Evolutionary conservation across 2,888 invertebrate genomes (phyloP), one percentile per base, ranked within the genome.

Genomic region (Nysson spinosus): DNA sequence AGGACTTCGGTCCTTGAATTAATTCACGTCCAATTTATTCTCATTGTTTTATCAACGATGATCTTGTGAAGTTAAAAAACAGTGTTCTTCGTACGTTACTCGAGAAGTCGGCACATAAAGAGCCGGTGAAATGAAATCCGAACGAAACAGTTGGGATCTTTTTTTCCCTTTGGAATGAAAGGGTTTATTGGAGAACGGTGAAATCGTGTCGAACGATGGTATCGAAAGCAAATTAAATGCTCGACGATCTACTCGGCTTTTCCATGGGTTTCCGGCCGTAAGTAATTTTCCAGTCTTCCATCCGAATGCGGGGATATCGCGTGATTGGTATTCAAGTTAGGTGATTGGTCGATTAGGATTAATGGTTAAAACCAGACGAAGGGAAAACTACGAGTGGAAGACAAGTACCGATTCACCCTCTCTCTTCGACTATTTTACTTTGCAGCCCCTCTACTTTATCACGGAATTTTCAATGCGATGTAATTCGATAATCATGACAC

Each of bases 261-360:
- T 54, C 39, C 46, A 39, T 0, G 16, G 9, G 14, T 35, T 28
- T 51, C 4, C 37, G 30, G 2, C 49, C 17, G 46, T 40, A 44
- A 70, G 51, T 66, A 67, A 73, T 70, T 70, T 56, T 39, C 49
- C 30, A n/a, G n/a, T n/a, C n/a, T n/a, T n/a, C n/a, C n/a, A n/a
- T n/a, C n/a, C n/a, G 3, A 16, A n/a, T n/a, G 24, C 16, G n/a
- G 4, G 16, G 44, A 39, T n/a, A n/a, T n/a, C 50, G 44, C 40
- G 46, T 34, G 52, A 26, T 64, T 42, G 39, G 37, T 49, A 52
- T 62, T 61, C 64, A 22, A 30, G 22, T 37, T 24, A 26, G 20
- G n/a, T 16, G 56, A 56, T 57, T 43, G 50, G 24, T 47, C 50
- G 64, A 70, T 56, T 54, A 62, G 34, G 46, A 58, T 64, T 61